Evolutionary conservation across 2,888 invertebrate species (phyloP).

Genomic region (Onchidella celtica): DNA sequence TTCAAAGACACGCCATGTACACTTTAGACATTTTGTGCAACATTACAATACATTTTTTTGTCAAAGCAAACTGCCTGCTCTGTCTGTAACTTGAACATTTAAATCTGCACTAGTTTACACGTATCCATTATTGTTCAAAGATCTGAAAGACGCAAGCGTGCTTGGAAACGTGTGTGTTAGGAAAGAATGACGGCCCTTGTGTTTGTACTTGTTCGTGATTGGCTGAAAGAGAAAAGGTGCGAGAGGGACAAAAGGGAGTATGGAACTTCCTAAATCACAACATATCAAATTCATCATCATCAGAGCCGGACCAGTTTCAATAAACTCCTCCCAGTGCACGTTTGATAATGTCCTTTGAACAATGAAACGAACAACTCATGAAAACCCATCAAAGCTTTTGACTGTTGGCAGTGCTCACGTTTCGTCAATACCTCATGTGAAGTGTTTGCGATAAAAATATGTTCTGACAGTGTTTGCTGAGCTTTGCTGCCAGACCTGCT

Average conservation of each 20-base stretch:
- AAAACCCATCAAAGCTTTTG: neutral
- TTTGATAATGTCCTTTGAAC: neutral
- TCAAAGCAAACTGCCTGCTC: too few species aligned
- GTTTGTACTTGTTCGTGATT: too few species aligned
- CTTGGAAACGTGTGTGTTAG: too few species aligned
- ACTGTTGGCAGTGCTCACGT: neutral
- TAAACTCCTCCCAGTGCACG: too few species aligned
- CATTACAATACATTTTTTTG: too few species aligned
- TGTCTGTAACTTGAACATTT: too few species aligned
- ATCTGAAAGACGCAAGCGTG: too few species aligned
- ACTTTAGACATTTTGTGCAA: too few species aligned
- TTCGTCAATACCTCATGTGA: neutral
- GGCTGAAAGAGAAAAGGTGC: neutral
- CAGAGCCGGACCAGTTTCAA: neutral
- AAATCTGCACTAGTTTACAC: too few species aligned
- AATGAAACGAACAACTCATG: neutral
- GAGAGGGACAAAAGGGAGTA: neutral
- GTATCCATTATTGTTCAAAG: too few species aligned
- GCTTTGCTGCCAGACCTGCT: neutral
- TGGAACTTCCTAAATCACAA: neutral
- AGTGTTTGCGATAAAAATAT: conserved; percentile 10
- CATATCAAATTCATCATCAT: neutral
- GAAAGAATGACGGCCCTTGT: too few species aligned
- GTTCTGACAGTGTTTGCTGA: neutral
- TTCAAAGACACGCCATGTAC: too few species aligned